Evolutionary conservation across 2,797 vertebrate species (phyloP).

Genomic region (Platalea minor): DNA sequence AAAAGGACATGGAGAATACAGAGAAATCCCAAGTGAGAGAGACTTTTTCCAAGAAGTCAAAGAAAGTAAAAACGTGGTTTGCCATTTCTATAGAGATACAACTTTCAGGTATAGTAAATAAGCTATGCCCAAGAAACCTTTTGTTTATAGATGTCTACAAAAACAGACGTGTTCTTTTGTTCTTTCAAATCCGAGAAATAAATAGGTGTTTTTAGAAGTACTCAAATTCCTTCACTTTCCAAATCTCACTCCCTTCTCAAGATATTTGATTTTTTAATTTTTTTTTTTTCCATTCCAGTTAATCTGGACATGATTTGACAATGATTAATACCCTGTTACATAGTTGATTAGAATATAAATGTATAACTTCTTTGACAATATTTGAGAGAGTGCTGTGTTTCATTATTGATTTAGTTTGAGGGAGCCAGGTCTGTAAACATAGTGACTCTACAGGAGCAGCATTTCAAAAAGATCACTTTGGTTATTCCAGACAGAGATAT

Average conservation of each 20-base stretch:
- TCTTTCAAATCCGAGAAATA: neutral
- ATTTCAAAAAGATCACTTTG: neutral
- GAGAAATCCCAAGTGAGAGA: slow-evolving; percentile 92
- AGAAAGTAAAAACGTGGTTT: slow-evolving; percentile 95
- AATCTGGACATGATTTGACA: neutral
- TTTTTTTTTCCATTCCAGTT: neutral
- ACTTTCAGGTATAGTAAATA: slow-evolving; percentile 85
- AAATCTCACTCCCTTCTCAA: neutral
- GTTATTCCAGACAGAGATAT: neutral
- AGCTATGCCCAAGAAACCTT: neutral
- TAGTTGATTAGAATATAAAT: neutral
- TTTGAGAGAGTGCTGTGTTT: neutral
- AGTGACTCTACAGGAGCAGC: neutral
- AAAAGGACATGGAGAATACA: slow-evolving; percentile 96
- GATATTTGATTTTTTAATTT: neutral
- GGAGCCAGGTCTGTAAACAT: neutral
- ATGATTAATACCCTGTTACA: neutral
- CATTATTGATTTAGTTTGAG: neutral
- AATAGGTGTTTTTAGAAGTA: neutral
- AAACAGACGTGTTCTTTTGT: neutral
- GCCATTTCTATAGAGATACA: slow-evolving; percentile 95
- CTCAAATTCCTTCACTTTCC: neutral
- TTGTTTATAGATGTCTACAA: neutral
- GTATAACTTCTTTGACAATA: neutral
- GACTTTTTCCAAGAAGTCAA: slow-evolving; percentile 97